phyloP scores from a whole-genome alignment of 2,888 invertebrate species.

The Scaptodrosophila latifasciaeformis region DNA sequence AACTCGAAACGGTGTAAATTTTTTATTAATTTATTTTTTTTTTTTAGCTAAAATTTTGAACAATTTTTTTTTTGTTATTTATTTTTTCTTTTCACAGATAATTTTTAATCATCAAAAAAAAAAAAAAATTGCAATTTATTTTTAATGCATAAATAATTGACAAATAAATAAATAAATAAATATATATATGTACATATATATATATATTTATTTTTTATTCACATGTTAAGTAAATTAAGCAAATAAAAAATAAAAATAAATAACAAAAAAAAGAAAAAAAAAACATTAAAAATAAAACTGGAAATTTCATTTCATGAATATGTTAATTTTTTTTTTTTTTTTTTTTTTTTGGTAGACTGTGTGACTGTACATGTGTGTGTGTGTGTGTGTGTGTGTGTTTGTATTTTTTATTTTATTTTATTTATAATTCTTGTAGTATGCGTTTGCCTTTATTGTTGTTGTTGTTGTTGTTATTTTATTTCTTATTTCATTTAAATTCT shows the following conservation, averaged over 20 bases:
- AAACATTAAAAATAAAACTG: constrained; percentile 43
- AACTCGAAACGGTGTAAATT: too few relatives aligned
- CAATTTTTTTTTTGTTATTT: constrained; percentile 1
- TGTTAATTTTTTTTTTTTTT: constrained; percentile 49
- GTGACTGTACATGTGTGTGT: background rate
- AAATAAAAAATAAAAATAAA: background rate
- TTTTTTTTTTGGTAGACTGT: constrained; percentile 13
- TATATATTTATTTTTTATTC: too few relatives aligned
- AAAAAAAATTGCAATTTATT: too few relatives aligned
- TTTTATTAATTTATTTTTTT: too few relatives aligned
- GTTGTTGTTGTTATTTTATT: constrained; percentile 20
- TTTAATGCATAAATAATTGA: too few relatives aligned
- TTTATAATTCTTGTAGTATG: too few relatives aligned
- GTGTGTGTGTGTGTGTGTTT: background rate
- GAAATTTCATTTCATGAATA: constrained; percentile 64
- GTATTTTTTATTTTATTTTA: too few relatives aligned
- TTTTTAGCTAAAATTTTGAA: background rate
- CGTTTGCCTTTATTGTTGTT: too few relatives aligned
- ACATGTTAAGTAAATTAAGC: too few relatives aligned
- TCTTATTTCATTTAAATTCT: too few relatives aligned
- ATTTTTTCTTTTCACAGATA: background rate
- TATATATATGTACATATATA: background rate
- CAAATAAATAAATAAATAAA: background rate
- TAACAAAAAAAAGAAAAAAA: constrained; percentile 27
- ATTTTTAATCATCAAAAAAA: too few relatives aligned